These are phyloP conservation scores for Drosophila nr. fundita DNA, from an alignment of 2,888 invertebrate species.

Conservation along the genomic window DNA sequence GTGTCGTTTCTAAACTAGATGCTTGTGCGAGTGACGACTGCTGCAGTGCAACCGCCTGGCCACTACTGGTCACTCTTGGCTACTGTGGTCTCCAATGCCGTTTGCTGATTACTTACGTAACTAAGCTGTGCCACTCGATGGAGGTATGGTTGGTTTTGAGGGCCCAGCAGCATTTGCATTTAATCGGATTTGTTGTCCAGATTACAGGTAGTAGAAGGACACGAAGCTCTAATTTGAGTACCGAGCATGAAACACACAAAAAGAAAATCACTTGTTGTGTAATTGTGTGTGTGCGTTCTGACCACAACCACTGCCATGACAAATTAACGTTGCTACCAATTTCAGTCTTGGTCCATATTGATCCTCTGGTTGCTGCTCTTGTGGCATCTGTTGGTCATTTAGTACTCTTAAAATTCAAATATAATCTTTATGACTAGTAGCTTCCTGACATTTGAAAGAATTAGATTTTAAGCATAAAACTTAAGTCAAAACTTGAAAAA, in stretches of 20 bases:
- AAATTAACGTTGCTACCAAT: constrained; percentile 73
- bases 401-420: constrained; percentile 32
- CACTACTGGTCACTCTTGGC: neutral
- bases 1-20: constrained; percentile 43
- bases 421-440: constrained; percentile 14
- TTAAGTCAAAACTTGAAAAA: neutral
- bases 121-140: constrained; percentile 63
- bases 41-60: constrained; percentile 63
- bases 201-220: constrained; percentile 70
- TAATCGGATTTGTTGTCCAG: constrained; percentile 78
- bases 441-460: constrained; percentile 10
- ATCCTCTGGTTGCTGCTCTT: constrained; percentile 42
- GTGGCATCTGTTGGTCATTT: constrained; percentile 41
- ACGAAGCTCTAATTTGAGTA: constrained; percentile 55
- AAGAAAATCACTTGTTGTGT: constrained; percentile 72
- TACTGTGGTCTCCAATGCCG: constrained; percentile 34
- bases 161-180: constrained; percentile 66
- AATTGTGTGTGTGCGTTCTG: constrained; percentile 43
- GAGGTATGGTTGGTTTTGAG: constrained; percentile 15
- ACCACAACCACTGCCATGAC: constrained; percentile 69
- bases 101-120: constrained; percentile 73
- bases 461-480: constrained; percentile 2
- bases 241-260: constrained; percentile 28
- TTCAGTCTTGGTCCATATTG: constrained; percentile 44
- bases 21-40: constrained; percentile 52